Percentiles rank a stretch among this genome's conserved stretches.
Evolutionary conservation across 64 coral and sea anemone genomes (phyloP).

Genomic region (Catalaphyllia jardinei): DNA sequence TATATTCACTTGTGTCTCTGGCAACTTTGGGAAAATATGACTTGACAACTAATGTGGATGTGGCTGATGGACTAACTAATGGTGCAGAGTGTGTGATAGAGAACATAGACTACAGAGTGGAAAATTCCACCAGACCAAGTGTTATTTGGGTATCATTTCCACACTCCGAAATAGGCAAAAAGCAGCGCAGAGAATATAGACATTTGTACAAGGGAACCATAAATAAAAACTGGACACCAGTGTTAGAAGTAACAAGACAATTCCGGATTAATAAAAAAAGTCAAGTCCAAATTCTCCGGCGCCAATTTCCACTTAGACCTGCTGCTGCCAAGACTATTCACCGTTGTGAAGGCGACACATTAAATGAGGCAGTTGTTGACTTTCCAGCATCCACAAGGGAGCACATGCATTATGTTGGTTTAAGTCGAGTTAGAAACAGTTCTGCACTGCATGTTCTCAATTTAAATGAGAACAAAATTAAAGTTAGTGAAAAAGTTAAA

Average conservation of each 20-base stretch:
- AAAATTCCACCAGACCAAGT: not conserved
- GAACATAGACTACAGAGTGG: constrained; percentile 35
- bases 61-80: constrained; percentile 26
- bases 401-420: not conserved
- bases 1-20: not conserved
- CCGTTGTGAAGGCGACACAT: no score
- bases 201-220: constrained; percentile 9
- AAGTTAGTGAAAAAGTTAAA: not conserved
- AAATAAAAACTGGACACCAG: constrained; percentile 17
- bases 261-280: constrained; percentile 26
- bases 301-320: no score
- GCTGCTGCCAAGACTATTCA: no score
- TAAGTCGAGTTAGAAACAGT: not conserved
- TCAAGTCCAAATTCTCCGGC: not conserved
- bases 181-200: constrained; percentile 11
- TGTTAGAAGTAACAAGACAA: not conserved
- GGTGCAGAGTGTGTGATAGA: constrained; percentile 22
- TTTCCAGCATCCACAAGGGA: no score
- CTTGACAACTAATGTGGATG: not conserved
- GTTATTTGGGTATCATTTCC: constrained; percentile 24
- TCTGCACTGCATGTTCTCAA: constrained; percentile 15
- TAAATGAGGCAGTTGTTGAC: no score
- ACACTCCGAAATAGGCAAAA: constrained; percentile 6
- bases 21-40: constrained; percentile 25
- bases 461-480: no score